Conservation (phyloP, 2,113 vertebrate species). For the Dipodomys merriami region DNA sequence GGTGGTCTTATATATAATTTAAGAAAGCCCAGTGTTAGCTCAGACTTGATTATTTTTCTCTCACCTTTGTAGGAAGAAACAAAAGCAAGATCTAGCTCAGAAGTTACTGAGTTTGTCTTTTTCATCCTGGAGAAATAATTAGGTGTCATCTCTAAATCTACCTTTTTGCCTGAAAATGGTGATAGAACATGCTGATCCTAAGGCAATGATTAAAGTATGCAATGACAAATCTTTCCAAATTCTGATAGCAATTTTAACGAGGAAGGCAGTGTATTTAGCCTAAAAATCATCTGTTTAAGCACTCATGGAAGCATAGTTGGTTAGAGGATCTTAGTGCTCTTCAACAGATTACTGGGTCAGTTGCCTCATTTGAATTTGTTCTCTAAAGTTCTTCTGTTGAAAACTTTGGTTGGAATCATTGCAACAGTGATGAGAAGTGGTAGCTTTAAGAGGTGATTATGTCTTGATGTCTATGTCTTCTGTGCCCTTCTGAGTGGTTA, state of each 20-base stretch:
- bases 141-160: not conserved
- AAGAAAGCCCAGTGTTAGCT: not conserved
- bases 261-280: not conserved
- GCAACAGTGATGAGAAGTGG: not conserved
- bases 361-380: not conserved
- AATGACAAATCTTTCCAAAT: not conserved
- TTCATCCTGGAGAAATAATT: not conserved
- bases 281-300: not conserved
- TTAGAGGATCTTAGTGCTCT: not conserved
- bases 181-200: not conserved
- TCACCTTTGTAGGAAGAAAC: slow-evolving; percentile 7
- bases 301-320: not conserved
- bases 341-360: not conserved
- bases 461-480: not conserved
- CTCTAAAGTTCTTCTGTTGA: not conserved
- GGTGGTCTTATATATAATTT: slow-evolving; percentile 64
- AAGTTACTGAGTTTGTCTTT: not conserved
- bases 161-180: slow-evolving; percentile 24
- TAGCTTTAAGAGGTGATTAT: not conserved
- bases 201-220: not conserved
- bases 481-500: not conserved
- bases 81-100: slow-evolving; percentile 8
- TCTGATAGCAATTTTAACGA: slow-evolving; percentile 5
- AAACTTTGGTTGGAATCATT: not conserved
- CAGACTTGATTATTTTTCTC: slow-evolving; percentile 43